Base-by-base conservation (phyloP, 2,888 invertebrate species). In the Hesperia comma region DNA sequence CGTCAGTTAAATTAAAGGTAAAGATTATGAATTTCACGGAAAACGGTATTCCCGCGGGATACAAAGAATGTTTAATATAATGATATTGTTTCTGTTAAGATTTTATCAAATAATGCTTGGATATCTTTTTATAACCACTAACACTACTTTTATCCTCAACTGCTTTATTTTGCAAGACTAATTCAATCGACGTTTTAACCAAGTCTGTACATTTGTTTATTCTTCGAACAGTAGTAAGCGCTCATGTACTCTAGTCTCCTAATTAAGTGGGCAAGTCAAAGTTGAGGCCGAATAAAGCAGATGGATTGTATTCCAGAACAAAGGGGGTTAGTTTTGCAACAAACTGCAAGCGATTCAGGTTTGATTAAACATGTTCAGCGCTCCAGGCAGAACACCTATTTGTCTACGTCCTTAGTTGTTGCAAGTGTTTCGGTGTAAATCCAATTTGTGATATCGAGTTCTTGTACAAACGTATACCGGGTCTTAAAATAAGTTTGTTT, bases 351-450 rank as follows among this genome's bases (percentile, higher is more conserved):
- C 74, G 76, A 75, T 75, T 74, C 76, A 75, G 66, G 60, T 74
- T 75, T 78, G 80, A 80, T 80, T 78, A 75, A 79, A 75, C 76
- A 75, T 60, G 54, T 60, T 66, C 53, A 60, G 10, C 3, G 53
- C 43, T 43, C 21, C 41, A 49, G 43, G 32, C 56, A 43, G n/a
- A 57, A 64, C 32, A 19, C 41, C 54, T 66, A 66, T 66, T 66
- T 66, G 54, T 60, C 60, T 41, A 32, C 54, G 54, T 60, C 66
- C n/a, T 17, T 43, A 15, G 51, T 64, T 57, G 17, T 63, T n/a
- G 56, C 56, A 63, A 64, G 57, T 58, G 41, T 58, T 64, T 53
- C 58, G 32, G 53, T 41, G 64, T 19, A 58, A 64, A 58, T 58
- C 43, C 49, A 64, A 58, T 64, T 64, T 58, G 64, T 33, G 43